phyloP scores from a whole-genome alignment of 2,888 invertebrate genomes.

The Eudemis profundana region DNA sequence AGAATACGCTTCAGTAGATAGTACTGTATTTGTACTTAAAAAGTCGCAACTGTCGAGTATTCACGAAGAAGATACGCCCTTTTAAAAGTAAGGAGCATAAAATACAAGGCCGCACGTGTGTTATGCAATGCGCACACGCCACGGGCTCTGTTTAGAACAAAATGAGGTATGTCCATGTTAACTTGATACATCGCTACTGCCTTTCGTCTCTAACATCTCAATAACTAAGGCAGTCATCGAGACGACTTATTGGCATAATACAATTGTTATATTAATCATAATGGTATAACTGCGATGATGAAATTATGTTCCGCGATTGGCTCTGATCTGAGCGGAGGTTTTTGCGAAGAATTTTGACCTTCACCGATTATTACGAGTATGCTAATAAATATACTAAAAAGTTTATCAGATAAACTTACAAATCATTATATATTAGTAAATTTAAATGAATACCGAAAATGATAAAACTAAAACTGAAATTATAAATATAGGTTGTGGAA shows the following conservation, averaged over 20 bases:
- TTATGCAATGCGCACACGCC: slow-evolving; percentile 22
- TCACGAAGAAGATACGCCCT: not conserved
- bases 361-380: not conserved
- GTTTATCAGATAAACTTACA: too few relatives aligned
- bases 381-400: too few relatives aligned
- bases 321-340: not conserved
- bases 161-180: not conserved
- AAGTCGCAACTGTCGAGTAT: not conserved
- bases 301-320: slow-evolving; percentile 10
- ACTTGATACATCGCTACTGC: not conserved
- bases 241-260: slow-evolving; percentile 8
- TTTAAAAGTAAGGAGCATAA: not conserved
- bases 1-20: slow-evolving; percentile 4
- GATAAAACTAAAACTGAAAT: too few relatives aligned
- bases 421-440: too few relatives aligned
- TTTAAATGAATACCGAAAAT: too few relatives aligned
- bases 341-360: slow-evolving; percentile 17
- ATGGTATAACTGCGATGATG: slow-evolving; percentile 1
- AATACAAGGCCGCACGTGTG: slow-evolving; percentile 29
- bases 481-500: too few relatives aligned
- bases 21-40: not conserved
- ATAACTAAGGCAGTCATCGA: not conserved
- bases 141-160: not conserved
- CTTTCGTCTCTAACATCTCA: not conserved
- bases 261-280: slow-evolving; percentile 7